These are phyloP conservation scores for Saturnia pavonia DNA, from an alignment of 2,888 invertebrate genomes.

Conservation along the genomic window DNA sequence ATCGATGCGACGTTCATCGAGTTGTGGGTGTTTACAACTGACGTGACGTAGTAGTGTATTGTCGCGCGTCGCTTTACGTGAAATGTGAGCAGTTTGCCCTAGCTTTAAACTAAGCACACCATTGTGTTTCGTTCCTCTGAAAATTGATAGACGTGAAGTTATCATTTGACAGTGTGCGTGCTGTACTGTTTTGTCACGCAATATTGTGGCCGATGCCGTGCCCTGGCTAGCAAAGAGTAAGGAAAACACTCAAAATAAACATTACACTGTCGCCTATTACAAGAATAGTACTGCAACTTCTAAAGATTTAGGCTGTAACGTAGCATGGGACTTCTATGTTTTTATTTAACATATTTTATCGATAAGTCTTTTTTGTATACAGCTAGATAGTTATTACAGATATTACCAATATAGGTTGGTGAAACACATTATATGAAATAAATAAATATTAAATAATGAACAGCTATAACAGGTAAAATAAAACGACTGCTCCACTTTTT, in stretches of 20 bases:
- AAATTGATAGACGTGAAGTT: conserved; percentile 80
- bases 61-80: conserved; percentile 4
- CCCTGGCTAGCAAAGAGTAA: conserved; percentile 59
- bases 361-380: not conserved
- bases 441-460: no score
- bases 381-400: not conserved
- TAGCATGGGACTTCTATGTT: not conserved
- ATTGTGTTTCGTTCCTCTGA: conserved; percentile 64
- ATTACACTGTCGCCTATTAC: not conserved
- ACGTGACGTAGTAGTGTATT: conserved; percentile 12
- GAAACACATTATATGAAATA: not conserved
- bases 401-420: not conserved
- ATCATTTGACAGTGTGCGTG: conserved; percentile 82
- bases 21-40: conserved; percentile 13
- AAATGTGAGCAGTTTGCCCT: conserved; percentile 10
- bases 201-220: conserved; percentile 54
- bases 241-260: conserved; percentile 20
- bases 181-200: conserved; percentile 68
- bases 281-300: not conserved
- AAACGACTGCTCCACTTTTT: no score
- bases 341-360: not conserved
- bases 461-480: no score
- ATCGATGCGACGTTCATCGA: conserved; percentile 1
- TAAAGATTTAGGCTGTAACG: not conserved
- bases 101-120: conserved; percentile 53